Conservation (phyloP, 2,888 invertebrate species). For the Oegoconia quadripuncta region DNA sequence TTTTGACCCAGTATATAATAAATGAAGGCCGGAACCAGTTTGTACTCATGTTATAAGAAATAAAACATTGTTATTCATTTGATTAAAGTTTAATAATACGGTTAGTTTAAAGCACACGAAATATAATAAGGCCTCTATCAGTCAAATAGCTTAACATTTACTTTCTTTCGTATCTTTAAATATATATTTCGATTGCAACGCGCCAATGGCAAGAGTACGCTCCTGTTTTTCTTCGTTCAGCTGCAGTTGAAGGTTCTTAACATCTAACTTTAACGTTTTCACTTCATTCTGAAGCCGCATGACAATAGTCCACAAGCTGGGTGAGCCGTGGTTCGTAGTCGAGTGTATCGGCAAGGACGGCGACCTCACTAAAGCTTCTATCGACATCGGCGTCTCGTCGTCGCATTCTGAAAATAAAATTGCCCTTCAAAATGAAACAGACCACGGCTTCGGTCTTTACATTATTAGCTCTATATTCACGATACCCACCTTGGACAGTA, state of each 20-base stretch:
- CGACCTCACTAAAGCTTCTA: slow-evolving; percentile 69
- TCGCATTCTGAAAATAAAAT: slow-evolving; percentile 70
- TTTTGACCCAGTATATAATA: no score
- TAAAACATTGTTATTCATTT: no score
- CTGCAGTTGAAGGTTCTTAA: slow-evolving; percentile 79
- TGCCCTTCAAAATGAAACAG: slow-evolving; percentile 30
- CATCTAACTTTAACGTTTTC: slow-evolving; percentile 80
- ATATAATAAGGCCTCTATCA: neutral
- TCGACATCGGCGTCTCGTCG: slow-evolving; percentile 55
- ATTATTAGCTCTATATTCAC: slow-evolving; percentile 17
- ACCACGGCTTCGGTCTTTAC: slow-evolving; percentile 8
- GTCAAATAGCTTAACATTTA: slow-evolving; percentile 56
- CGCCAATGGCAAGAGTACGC: slow-evolving; percentile 65
- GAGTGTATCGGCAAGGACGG: slow-evolving; percentile 69
- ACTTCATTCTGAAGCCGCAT: slow-evolving; percentile 87
- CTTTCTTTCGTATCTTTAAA: slow-evolving; percentile 70
- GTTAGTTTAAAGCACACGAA: neutral
- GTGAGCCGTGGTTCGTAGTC: slow-evolving; percentile 56
- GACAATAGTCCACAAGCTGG: slow-evolving; percentile 87
- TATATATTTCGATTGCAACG: slow-evolving; percentile 60
- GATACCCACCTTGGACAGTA: slow-evolving; percentile 36
- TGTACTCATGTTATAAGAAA: no score
- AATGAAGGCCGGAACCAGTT: no score
- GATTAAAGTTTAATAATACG: neutral
- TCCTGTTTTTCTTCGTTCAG: slow-evolving; percentile 84